phyloP scores from a whole-genome alignment of 2,113 vertebrate genomes.

The Micromys minutus region DNA sequence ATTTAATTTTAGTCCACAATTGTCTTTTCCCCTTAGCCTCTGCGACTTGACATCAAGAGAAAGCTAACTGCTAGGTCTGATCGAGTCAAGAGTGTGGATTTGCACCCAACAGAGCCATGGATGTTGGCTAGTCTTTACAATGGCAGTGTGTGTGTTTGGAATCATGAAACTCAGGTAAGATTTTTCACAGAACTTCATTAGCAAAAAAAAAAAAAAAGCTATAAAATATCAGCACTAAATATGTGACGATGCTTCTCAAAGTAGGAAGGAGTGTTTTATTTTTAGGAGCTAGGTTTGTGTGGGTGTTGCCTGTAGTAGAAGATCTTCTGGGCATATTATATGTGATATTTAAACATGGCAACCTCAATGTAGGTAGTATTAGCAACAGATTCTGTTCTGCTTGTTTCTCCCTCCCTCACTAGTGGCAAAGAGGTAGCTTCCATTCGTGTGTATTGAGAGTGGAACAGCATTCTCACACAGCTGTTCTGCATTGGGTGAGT shows the following conservation, averaged over 20 bases:
- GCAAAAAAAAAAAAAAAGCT: slow-evolving; percentile 52
- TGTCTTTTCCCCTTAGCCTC: slow-evolving; percentile 87
- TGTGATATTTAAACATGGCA: slow-evolving; percentile 1
- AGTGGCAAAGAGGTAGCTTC: slow-evolving; percentile 22
- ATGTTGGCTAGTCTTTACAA: slow-evolving; percentile 98
- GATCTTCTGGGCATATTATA: background rate
- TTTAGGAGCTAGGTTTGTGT: background rate
- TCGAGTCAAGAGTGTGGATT: slow-evolving; percentile 96
- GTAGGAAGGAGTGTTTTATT: background rate
- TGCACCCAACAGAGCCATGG: slow-evolving; percentile 97
- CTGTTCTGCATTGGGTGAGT: background rate
- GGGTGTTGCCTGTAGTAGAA: background rate
- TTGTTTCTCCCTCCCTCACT: background rate
- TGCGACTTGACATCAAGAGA: slow-evolving; percentile 96
- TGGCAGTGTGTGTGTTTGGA: slow-evolving; percentile 97
- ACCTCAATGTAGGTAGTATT: background rate
- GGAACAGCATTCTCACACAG: background rate
- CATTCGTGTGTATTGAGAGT: background rate
- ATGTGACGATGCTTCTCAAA: background rate
- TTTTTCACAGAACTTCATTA: slow-evolving; percentile 28
- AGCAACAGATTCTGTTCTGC: background rate
- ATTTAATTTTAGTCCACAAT: background rate
- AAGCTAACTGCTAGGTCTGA: slow-evolving; percentile 96
- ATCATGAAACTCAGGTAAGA: slow-evolving; percentile 96
- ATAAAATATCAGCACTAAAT: background rate